phyloP scores from a whole-genome alignment of 2,888 invertebrate species.

The Zaprionus lineosus region DNA sequence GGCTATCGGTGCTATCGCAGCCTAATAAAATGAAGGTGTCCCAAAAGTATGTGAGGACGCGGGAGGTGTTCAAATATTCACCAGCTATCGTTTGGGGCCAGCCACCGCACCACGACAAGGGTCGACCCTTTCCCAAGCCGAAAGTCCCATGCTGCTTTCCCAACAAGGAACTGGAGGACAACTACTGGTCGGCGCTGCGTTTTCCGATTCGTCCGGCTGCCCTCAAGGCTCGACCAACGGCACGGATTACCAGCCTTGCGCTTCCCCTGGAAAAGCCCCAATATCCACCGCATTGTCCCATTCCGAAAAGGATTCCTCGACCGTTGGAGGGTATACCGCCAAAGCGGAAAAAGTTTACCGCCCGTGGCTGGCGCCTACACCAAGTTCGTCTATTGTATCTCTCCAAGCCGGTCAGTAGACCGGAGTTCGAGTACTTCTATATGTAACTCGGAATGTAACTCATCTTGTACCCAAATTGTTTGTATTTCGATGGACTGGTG shows the following conservation, averaged over 20 bases:
- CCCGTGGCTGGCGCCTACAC: conserved; percentile 75
- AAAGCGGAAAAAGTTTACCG: conserved; percentile 69
- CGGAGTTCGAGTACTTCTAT: conserved; percentile 63
- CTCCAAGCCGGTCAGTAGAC: conserved; percentile 65
- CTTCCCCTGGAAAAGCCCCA: conserved; percentile 65
- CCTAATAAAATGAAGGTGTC: no score
- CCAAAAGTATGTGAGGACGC: no score
- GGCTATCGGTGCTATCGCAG: conserved; percentile 51
- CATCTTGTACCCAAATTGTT: no score
- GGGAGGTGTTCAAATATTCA: no score
- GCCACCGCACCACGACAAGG: conserved; percentile 59
- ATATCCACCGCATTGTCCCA: conserved; percentile 70
- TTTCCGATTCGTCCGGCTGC: conserved; percentile 70
- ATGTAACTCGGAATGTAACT: conserved; percentile 33
- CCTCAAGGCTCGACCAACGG: conserved; percentile 59
- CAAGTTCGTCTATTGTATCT: conserved; percentile 71
- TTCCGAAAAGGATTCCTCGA: conserved; percentile 44
- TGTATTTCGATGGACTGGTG: no score
- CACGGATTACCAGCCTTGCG: conserved; percentile 63
- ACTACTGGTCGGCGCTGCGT: conserved; percentile 73
- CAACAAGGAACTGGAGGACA: conserved; percentile 68
- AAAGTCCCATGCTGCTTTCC: conserved; percentile 64
- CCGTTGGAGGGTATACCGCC: conserved; percentile 48
- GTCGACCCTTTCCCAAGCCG: conserved; percentile 68
- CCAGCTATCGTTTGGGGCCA: conserved; percentile 63